Percentiles rank a stretch among this genome's conserved stretches.
These are phyloP conservation scores for Plagiodera versicolora DNA, from an alignment of 2,888 invertebrate genomes.

Conservation along the genomic window DNA sequence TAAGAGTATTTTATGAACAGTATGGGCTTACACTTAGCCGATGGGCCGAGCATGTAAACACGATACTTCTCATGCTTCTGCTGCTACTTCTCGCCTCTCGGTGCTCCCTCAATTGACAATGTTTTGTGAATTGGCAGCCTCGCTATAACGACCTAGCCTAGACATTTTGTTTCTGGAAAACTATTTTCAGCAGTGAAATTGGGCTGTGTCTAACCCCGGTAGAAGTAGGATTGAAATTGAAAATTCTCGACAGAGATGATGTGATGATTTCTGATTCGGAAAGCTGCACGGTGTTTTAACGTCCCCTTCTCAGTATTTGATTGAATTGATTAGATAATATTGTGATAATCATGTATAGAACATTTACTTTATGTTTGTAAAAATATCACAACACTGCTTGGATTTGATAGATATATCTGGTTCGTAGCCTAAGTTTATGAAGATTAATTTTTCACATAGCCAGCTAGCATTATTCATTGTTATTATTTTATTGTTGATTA, in stretches of 20 bases:
- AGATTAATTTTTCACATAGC: slow-evolving; percentile 36
- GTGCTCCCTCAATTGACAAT: too few species aligned
- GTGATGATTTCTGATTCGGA: slow-evolving; percentile 33
- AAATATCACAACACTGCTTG: slow-evolving; percentile 24
- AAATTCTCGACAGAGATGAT: slow-evolving; percentile 37
- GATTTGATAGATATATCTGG: slow-evolving; percentile 21
- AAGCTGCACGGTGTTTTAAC: not conserved
- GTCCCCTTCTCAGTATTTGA: slow-evolving; percentile 26
- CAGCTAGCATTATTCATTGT: slow-evolving; percentile 47
- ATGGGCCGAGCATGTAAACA: too few species aligned
- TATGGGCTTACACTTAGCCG: too few species aligned
- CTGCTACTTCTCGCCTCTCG: too few species aligned
- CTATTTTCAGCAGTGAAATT: too few species aligned
- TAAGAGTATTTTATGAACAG: too few species aligned
- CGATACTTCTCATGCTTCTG: too few species aligned
- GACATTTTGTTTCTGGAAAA: too few species aligned
- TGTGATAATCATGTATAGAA: slow-evolving; percentile 39
- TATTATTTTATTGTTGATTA: slow-evolving; percentile 57
- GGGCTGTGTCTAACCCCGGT: too few species aligned
- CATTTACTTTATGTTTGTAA: slow-evolving; percentile 29
- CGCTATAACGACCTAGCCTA: too few species aligned
- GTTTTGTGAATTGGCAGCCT: too few species aligned
- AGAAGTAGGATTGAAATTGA: too few species aligned
- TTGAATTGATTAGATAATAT: slow-evolving; percentile 31
- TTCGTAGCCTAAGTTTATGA: slow-evolving; percentile 25